A percentile compares a stretch with the other conserved stretches of the same genome.
These are phyloP conservation scores for Callospermophilus lateralis DNA, from an alignment of 2,113 vertebrate genomes.

Conservation along the genomic window DNA sequence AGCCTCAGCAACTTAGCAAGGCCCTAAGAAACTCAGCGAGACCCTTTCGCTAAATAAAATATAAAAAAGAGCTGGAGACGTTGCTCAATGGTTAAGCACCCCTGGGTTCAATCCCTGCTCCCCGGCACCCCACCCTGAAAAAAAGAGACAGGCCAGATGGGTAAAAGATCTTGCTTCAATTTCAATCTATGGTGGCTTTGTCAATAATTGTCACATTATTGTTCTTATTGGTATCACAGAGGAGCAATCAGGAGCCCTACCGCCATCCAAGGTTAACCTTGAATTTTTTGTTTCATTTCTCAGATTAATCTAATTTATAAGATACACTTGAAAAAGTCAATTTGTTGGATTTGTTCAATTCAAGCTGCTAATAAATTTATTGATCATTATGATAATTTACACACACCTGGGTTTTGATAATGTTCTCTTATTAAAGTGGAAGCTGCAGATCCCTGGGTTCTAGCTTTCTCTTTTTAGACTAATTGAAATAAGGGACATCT, in stretches of 20 bases:
- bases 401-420: neutral
- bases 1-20: too few relatives aligned
- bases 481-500: neutral
- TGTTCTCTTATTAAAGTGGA: neutral
- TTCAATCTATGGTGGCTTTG: neutral
- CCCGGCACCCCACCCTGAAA: too few relatives aligned
- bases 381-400: neutral
- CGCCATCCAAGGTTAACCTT: neutral
- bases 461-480: neutral
- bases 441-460: neutral
- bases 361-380: constrained; percentile 8
- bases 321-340: neutral
- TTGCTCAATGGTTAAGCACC: too few relatives aligned
- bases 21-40: too few relatives aligned
- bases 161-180: neutral
- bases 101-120: too few relatives aligned
- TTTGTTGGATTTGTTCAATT: neutral
- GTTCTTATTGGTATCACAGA: neutral
- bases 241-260: neutral
- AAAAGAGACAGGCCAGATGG: neutral
- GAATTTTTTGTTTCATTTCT: constrained; percentile 33
- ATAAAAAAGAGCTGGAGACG: too few relatives aligned
- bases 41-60: too few relatives aligned
- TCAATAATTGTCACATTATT: neutral
- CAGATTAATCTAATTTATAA: constrained; percentile 28